Percentiles rank a stretch among this genome's conserved stretches.
These are phyloP conservation scores for Phyllotreta cruciferae DNA, from an alignment of 2,888 invertebrate species.

Conservation along the genomic window DNA sequence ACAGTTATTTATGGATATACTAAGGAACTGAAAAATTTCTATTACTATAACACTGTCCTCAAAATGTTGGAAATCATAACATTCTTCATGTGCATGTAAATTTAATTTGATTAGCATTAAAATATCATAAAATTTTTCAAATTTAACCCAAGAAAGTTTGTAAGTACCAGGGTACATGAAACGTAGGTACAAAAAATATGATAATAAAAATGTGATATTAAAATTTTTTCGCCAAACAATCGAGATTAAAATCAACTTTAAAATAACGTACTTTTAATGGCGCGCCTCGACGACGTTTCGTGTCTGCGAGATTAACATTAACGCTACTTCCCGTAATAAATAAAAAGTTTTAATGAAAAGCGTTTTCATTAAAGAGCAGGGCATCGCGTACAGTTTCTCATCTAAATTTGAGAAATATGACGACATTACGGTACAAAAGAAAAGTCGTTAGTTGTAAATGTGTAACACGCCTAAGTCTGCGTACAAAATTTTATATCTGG, in stretches of 20 bases:
- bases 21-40: too few species aligned
- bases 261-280: constrained; percentile 31
- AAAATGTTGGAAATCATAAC: not conserved
- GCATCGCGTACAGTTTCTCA: constrained; percentile 38
- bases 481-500: constrained; percentile 48
- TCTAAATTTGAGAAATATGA: constrained; percentile 44
- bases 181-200: not conserved
- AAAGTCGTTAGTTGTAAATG: constrained; percentile 49
- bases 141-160: too few species aligned
- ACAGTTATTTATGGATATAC: too few species aligned
- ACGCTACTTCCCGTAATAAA: constrained; percentile 39
- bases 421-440: constrained; percentile 42
- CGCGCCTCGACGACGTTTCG: constrained; percentile 23
- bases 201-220: constrained; percentile 9
- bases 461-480: constrained; percentile 46
- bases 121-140: too few species aligned
- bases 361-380: constrained; percentile 41
- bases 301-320: constrained; percentile 28
- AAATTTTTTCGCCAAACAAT: constrained; percentile 7
- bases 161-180: too few species aligned
- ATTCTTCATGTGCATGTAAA: not conserved
- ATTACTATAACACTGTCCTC: too few species aligned
- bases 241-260: constrained; percentile 26
- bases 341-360: constrained; percentile 42
- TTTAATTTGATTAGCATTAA: too few species aligned